Conservation (phyloP, 1,140 invertebrate species). For the Ctenoplectra terminalis region DNA sequence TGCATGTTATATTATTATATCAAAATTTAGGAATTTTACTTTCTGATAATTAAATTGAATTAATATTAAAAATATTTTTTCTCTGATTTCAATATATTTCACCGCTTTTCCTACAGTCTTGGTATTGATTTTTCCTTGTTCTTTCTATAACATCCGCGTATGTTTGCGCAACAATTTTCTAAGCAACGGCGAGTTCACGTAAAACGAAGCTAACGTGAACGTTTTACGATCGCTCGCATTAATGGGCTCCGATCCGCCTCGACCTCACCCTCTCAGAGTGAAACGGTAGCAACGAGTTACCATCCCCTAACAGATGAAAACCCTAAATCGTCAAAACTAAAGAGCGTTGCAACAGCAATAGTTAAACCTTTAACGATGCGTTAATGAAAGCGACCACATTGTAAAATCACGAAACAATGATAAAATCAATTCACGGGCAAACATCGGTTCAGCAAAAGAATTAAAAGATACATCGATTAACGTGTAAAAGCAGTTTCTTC, state of each 20-base stretch:
- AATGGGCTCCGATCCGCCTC: no score
- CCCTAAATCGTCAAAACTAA: not conserved
- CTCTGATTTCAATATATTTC: no score
- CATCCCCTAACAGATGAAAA: not conserved
- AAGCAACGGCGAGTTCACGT: not conserved
- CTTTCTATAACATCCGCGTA: not conserved
- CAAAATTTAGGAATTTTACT: no score
- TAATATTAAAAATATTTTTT: not conserved
- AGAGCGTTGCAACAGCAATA: not conserved
- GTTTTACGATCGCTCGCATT: constrained; percentile 7
- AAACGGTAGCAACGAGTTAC: not conserved
- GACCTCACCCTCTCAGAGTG: not conserved
- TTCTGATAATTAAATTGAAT: no score
- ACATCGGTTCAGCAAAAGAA: no score
- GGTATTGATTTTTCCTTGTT: not conserved
- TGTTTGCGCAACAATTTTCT: constrained; percentile 5
- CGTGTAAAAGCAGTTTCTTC: no score
- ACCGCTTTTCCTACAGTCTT: not conserved
- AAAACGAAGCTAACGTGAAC: constrained; percentile 12
- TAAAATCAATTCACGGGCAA: no score
- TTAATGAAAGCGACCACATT: not conserved
- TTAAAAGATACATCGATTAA: no score
- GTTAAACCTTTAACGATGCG: not conserved
- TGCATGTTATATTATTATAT: no score
- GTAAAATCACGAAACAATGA: not conserved